Evolutionary conservation across 2,797 vertebrate genomes (phyloP).

Genomic region (Falco peregrinus): DNA sequence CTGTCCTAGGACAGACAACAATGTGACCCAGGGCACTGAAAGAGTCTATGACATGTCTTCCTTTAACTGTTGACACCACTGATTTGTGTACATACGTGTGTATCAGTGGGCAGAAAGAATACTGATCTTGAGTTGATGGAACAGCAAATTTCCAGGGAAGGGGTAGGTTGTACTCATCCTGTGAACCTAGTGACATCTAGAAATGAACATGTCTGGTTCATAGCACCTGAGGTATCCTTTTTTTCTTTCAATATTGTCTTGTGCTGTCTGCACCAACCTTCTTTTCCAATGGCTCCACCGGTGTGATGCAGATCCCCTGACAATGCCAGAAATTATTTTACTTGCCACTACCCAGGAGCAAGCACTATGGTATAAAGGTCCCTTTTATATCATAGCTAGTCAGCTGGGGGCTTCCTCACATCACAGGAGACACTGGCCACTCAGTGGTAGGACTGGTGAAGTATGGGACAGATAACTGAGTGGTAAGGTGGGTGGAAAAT

Average conservation of each 20-base stretch:
- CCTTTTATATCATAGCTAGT: background rate
- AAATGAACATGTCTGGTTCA: background rate
- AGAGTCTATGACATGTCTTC: background rate
- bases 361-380: rapidly evolving
- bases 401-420: background rate
- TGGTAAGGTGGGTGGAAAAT: background rate
- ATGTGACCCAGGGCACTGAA: background rate
- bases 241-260: background rate
- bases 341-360: background rate
- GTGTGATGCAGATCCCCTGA: background rate
- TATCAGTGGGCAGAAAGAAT: background rate
- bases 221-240: background rate
- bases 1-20: background rate
- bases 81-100: background rate
- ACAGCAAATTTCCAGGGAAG: background rate
- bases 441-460: background rate
- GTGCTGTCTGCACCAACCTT: background rate
- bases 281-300: background rate
- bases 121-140: background rate
- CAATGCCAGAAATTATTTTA: background rate
- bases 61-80: background rate
- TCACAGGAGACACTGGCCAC: background rate
- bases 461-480: background rate
- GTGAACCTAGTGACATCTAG: background rate
- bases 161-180: background rate